phyloP scores from a whole-genome alignment of 2,113 vertebrate species.

The Phaethornis superciliosus region DNA sequence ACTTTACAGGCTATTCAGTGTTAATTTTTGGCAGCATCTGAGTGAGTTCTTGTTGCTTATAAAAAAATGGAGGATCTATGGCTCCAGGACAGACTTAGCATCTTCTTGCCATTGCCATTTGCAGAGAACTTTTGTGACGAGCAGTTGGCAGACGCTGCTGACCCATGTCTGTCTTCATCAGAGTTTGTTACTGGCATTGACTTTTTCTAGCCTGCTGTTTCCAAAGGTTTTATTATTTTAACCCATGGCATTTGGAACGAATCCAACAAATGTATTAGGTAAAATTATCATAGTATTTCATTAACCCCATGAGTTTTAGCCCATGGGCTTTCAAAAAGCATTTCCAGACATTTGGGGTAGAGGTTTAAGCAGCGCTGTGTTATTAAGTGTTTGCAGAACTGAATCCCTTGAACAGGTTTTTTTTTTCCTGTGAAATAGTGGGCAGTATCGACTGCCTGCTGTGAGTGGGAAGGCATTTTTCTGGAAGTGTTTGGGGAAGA shows the following conservation, averaged over 20 bases:
- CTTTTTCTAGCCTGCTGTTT: background rate
- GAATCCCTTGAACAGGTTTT: background rate
- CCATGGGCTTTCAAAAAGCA: background rate
- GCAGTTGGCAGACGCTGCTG: background rate
- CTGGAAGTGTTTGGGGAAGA: background rate
- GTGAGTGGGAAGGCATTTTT: constrained; percentile 39
- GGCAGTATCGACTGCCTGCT: constrained; percentile 17
- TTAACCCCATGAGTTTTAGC: background rate
- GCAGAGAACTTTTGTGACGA: background rate
- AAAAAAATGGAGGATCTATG: background rate
- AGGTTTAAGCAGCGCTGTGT: background rate
- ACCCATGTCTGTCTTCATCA: background rate
- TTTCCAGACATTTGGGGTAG: background rate
- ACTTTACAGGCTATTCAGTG: background rate
- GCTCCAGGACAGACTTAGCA: background rate
- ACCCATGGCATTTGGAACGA: background rate
- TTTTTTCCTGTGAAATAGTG: constrained; percentile 12
- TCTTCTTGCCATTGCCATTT: background rate
- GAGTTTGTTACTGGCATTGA: background rate
- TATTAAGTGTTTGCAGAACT: constrained; percentile 17
- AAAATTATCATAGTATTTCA: background rate
- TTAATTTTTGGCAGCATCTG: background rate
- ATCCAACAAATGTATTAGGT: background rate
- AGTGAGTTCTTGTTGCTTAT: background rate
- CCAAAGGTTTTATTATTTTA: constrained; percentile 18